Conservation (phyloP, 2,797 vertebrate species). For the Hyperoplus lanceolatus region DNA sequence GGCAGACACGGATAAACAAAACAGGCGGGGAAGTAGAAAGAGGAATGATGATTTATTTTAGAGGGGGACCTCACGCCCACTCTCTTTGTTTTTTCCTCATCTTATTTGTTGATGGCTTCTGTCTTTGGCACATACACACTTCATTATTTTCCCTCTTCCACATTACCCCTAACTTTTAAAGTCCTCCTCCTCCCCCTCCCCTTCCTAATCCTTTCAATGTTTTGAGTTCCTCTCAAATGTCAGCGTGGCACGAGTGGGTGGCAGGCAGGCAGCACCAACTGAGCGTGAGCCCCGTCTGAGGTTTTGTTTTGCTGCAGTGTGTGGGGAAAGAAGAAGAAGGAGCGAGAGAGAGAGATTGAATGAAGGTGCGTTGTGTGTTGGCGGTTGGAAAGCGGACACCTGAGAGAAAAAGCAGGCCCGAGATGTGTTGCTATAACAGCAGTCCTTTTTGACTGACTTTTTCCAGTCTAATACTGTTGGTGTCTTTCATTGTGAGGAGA, state of each 20-base stretch:
- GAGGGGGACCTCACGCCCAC: slow-evolving; percentile 49
- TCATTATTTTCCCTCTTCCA: slow-evolving; percentile 50
- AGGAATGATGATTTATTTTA: slow-evolving; percentile 34
- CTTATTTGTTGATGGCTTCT: slow-evolving; percentile 51
- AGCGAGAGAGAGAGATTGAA: background rate
- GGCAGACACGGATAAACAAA: slow-evolving; percentile 18
- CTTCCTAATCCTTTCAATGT: slow-evolving; percentile 70
- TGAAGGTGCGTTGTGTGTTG: slow-evolving; percentile 19
- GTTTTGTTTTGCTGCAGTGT: slow-evolving; percentile 72
- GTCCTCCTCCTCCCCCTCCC: slow-evolving; percentile 62
- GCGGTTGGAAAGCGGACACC: slow-evolving; percentile 45
- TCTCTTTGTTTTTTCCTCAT: slow-evolving; percentile 47
- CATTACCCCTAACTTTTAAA: slow-evolving; percentile 55
- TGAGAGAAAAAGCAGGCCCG: slow-evolving; percentile 37
- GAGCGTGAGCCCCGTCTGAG: slow-evolving; percentile 61
- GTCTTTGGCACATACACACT: slow-evolving; percentile 59
- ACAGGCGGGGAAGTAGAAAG: slow-evolving; percentile 29
- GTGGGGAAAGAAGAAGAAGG: slow-evolving; percentile 56
- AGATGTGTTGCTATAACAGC: slow-evolving; percentile 49
- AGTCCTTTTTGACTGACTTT: slow-evolving; percentile 40
- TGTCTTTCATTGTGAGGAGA: slow-evolving; percentile 40
- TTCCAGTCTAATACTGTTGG: background rate
- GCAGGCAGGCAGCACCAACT: slow-evolving; percentile 77
- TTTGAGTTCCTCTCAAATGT: slow-evolving; percentile 78
- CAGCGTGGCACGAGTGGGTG: slow-evolving; percentile 81